These are phyloP conservation scores for Muscicapa adusta DNA, from an alignment of 2,113 vertebrate genomes.

Conservation along the genomic window DNA sequence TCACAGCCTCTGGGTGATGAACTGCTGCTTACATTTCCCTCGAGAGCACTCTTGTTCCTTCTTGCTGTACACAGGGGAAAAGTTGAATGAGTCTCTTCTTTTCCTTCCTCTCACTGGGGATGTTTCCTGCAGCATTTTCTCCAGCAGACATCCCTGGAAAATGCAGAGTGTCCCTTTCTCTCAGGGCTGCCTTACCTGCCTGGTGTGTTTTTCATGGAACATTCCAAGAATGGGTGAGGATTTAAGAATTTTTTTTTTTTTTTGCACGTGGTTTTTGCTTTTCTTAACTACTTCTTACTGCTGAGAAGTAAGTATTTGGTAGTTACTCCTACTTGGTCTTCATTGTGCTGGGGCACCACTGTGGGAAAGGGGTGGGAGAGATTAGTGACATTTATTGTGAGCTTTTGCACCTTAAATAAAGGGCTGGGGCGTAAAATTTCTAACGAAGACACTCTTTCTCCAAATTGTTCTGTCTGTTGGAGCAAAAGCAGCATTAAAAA, in stretches of 20 bases:
- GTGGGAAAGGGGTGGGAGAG: slow-evolving; percentile 29
- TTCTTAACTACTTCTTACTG: neutral
- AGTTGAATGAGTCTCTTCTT: neutral
- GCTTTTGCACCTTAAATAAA: slow-evolving; percentile 30
- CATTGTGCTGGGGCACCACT: neutral
- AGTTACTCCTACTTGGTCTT: neutral
- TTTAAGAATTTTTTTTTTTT: neutral
- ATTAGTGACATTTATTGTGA: neutral
- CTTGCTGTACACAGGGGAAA: neutral
- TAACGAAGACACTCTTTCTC: slow-evolving; percentile 44
- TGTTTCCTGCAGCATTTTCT: neutral
- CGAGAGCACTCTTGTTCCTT: neutral
- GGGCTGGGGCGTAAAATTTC: slow-evolving; percentile 10
- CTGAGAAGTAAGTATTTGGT: neutral
- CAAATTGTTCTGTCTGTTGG: neutral
- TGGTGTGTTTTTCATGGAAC: neutral
- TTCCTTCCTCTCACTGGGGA: neutral
- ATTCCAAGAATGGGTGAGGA: neutral
- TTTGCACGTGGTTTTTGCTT: accelerated
- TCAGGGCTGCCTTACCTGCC: neutral
- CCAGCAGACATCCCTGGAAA: neutral
- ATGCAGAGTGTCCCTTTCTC: neutral
- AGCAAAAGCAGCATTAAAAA: slow-evolving; percentile 28
- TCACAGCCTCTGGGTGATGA: accelerated
- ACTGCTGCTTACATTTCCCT: neutral